Conservation (phyloP, 2,113 vertebrate genomes). For the Perognathus longimembris region DNA sequence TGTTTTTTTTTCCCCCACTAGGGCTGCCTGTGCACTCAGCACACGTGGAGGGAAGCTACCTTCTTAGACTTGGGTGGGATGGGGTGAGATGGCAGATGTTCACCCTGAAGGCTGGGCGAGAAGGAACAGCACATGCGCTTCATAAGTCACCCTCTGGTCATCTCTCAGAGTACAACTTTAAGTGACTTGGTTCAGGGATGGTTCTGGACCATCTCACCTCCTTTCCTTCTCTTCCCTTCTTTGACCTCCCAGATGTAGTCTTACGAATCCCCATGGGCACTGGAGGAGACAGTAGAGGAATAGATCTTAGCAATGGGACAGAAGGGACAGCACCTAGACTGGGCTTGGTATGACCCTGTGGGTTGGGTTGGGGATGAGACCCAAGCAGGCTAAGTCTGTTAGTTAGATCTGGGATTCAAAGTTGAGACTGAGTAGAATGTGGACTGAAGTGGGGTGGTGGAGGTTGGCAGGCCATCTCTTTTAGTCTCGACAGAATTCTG, state of each 20-base stretch:
- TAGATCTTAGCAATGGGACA: neutral
- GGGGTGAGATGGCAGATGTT: neutral
- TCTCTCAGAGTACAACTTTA: neutral
- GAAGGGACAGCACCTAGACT: neutral
- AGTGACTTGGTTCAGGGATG: neutral
- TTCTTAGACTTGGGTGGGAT: neutral
- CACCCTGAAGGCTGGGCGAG: neutral
- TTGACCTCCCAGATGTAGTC: neutral
- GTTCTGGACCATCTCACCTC: neutral
- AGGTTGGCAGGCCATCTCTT: slow-evolving; percentile 35
- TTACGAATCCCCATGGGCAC: neutral
- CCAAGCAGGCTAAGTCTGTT: neutral
- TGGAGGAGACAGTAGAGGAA: neutral
- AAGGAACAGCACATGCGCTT: neutral
- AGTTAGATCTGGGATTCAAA: neutral
- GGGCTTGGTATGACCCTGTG: neutral
- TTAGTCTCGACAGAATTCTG: slow-evolving; percentile 47
- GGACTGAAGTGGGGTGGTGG: neutral
- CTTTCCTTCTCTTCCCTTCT: neutral
- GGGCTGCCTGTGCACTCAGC: neutral
- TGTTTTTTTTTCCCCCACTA: neutral
- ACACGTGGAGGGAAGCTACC: neutral
- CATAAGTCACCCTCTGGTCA: neutral
- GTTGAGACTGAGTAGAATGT: neutral
- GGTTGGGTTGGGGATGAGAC: neutral